These are phyloP conservation scores for Psittacula echo DNA, from an alignment of 2,797 vertebrate genomes.

Conservation along the genomic window DNA sequence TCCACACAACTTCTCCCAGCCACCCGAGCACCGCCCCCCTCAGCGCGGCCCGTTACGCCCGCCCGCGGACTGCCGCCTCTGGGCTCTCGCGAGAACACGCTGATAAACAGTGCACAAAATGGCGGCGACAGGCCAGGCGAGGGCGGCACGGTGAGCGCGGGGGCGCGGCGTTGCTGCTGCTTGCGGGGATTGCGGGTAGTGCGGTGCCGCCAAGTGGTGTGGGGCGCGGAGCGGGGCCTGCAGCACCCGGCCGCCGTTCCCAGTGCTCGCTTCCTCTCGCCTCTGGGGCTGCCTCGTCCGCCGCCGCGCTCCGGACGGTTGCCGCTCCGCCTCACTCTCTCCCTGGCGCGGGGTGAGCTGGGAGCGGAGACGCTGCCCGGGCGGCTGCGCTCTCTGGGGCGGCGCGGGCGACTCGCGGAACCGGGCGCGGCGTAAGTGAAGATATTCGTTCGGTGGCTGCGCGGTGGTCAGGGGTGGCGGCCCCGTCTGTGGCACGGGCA, in stretches of 20 bases:
- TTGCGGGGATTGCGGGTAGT: not conserved
- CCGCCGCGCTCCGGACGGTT: not conserved
- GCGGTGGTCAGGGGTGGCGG: not conserved
- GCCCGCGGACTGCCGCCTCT: fast-evolving
- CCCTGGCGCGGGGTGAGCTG: not conserved
- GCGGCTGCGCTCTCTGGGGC: not conserved
- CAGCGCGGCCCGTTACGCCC: fast-evolving
- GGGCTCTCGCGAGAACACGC: conserved; percentile 34
- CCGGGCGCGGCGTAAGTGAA: not conserved
- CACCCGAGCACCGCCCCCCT: fast-evolving
- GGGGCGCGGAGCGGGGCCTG: not conserved
- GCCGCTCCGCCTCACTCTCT: not conserved
- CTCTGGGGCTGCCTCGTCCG: not conserved
- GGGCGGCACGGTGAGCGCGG: not conserved
- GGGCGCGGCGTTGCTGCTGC: not conserved
- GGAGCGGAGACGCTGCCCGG: not conserved
- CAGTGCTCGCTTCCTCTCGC: not conserved
- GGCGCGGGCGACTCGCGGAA: no score
- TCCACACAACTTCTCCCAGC: fast-evolving
- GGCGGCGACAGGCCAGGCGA: not conserved
- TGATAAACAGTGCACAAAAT: conserved; percentile 50
- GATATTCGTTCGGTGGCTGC: not conserved
- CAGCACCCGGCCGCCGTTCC: not conserved
- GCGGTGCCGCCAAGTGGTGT: not conserved
- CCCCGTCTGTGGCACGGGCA: not conserved